Evolutionary conservation across 2,113 vertebrate genomes (phyloP).

Genomic region (Epinephelus fuscoguttatus): DNA sequence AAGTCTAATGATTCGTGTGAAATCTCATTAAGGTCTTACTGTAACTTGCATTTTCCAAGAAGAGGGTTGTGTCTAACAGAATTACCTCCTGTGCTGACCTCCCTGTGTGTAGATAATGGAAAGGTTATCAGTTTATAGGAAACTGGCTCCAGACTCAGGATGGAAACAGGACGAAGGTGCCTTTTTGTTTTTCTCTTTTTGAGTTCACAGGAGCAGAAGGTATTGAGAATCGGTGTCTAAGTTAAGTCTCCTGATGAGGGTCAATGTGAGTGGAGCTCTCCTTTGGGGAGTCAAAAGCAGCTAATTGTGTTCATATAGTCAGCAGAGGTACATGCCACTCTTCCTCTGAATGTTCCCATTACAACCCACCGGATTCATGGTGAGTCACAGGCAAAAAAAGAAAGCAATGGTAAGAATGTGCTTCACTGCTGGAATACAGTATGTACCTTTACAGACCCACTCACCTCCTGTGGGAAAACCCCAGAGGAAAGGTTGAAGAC

Average conservation of each 20-base stretch:
- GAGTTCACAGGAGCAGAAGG: constrained; percentile 14
- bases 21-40: background rate
- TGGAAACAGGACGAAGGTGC: constrained; percentile 44
- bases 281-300: accelerated
- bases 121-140: constrained; percentile 71
- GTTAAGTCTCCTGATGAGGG: constrained; percentile 15
- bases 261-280: constrained; percentile 5
- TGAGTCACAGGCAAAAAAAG: constrained; percentile 25
- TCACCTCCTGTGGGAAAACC: constrained; percentile 14
- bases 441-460: background rate
- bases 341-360: background rate
- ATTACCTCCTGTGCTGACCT: constrained; percentile 42
- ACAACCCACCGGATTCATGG: background rate
- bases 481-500: constrained; percentile 29
- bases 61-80: constrained; percentile 12
- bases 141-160: constrained; percentile 30
- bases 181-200: constrained; percentile 32
- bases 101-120: constrained; percentile 51
- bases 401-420: constrained; percentile 3
- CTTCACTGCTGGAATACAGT: background rate
- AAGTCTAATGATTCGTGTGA: background rate
- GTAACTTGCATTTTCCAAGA: constrained; percentile 49
- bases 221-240: background rate
- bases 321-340: background rate
- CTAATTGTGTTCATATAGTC: background rate